These are phyloP conservation scores for Fundulus diaphanus DNA, from an alignment of 2,797 vertebrate species.

Conservation along the genomic window DNA sequence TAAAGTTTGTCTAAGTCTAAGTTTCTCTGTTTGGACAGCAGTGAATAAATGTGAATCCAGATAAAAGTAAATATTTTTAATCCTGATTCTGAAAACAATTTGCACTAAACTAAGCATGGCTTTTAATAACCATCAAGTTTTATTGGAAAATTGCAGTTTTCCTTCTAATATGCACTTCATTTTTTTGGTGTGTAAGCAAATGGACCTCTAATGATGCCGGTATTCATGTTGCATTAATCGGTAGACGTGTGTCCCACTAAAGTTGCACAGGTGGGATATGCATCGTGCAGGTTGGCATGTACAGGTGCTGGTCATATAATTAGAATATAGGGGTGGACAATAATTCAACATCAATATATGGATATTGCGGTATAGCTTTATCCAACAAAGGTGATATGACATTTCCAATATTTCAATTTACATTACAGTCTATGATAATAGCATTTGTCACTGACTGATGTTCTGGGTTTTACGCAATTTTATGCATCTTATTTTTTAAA, in stretches of 20 bases:
- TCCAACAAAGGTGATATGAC: too few species aligned
- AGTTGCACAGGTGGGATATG: not conserved
- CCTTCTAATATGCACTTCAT: not conserved
- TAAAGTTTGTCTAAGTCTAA: too few species aligned
- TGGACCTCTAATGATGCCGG: not conserved
- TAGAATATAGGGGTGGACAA: too few species aligned
- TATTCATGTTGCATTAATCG: constrained; percentile 3
- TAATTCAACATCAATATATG: too few species aligned
- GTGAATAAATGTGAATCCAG: not conserved
- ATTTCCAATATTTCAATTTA: too few species aligned
- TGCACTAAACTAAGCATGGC: not conserved
- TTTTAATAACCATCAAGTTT: not conserved
- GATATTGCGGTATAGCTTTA: too few species aligned
- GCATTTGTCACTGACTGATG: too few species aligned
- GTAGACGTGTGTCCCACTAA: not conserved
- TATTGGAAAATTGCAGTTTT: not conserved
- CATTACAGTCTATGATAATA: too few species aligned
- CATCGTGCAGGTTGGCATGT: constrained; percentile 10
- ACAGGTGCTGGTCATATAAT: too few species aligned
- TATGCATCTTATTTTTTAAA: too few species aligned
- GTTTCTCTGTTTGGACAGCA: not conserved
- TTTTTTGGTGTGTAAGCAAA: not conserved
- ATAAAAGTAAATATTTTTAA: not conserved
- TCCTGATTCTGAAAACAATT: not conserved
- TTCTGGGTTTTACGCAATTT: too few species aligned